A percentile compares a stretch with the other conserved stretches of the same genome.
Evolutionary conservation across 2,888 invertebrate species (phyloP).

Genomic region (Cyclophora punctaria): DNA sequence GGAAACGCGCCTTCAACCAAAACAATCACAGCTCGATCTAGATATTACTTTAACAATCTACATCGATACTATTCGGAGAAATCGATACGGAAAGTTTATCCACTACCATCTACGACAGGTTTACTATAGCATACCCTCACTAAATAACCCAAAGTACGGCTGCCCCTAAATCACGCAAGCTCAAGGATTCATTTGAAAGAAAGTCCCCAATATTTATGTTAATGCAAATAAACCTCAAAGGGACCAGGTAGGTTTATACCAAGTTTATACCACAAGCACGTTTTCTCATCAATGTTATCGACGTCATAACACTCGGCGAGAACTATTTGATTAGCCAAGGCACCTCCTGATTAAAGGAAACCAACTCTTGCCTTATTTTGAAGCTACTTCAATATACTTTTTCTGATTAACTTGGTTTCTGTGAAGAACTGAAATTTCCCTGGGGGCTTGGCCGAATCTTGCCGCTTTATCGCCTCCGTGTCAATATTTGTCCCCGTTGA

Average conservation of each 20-base stretch:
- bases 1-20: conserved; percentile 25
- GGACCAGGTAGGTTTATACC: too few relatives aligned
- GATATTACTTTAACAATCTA: neutral
- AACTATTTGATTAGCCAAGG: conserved; percentile 15
- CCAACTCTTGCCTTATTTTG: conserved; percentile 15
- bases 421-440: conserved; percentile 45
- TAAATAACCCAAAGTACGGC: too few relatives aligned
- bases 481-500: conserved; percentile 36
- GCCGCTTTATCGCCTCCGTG: conserved; percentile 33
- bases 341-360: conserved; percentile 27
- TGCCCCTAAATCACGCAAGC: too few relatives aligned
- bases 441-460: conserved; percentile 32
- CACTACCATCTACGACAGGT: too few relatives aligned
- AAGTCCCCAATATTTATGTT: too few relatives aligned
- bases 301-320: conserved; percentile 6
- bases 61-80: too few relatives aligned
- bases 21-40: conserved; percentile 1
- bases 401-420: conserved; percentile 38
- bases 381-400: conserved; percentile 23
- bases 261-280: neutral
- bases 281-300: conserved; percentile 8
- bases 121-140: too few relatives aligned
- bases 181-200: too few relatives aligned
- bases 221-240: too few relatives aligned
- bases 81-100: too few relatives aligned